These are phyloP conservation scores for Zaprionus tsacasi DNA, from an alignment of 1,140 invertebrate genomes.

Conservation along the genomic window DNA sequence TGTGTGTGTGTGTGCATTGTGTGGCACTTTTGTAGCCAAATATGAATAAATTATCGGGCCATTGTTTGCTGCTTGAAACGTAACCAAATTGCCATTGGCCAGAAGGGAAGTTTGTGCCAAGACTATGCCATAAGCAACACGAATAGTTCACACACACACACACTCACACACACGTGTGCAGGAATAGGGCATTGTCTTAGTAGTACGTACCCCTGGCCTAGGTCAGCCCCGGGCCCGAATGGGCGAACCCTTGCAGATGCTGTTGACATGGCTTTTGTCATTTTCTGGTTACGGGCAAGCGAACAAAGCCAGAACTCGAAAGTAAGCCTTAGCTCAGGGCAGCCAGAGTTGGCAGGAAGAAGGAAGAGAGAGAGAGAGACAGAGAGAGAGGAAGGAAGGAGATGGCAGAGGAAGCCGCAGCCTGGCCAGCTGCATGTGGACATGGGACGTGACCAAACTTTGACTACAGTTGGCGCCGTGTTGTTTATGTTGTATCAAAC, in stretches of 20 bases:
- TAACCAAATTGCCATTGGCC: slow-evolving; percentile 69
- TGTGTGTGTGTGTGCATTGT: slow-evolving; percentile 44
- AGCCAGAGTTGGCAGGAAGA: not conserved
- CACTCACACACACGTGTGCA: not conserved
- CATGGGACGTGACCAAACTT: slow-evolving; percentile 46
- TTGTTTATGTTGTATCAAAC: slow-evolving; percentile 68
- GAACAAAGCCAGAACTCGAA: slow-evolving; percentile 63
- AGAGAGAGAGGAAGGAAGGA: slow-evolving; percentile 1
- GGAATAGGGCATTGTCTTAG: slow-evolving; percentile 67
- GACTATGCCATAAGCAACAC: slow-evolving; percentile 71
- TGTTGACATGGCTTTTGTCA: slow-evolving; percentile 81
- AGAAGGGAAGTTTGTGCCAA: slow-evolving; percentile 50
- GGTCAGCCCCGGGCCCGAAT: slow-evolving; percentile 13
- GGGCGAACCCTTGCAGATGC: slow-evolving; percentile 66
- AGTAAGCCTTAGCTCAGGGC: slow-evolving; percentile 40
- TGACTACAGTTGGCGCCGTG: slow-evolving; percentile 55
- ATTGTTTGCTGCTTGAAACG: slow-evolving; percentile 75
- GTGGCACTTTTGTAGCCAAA: slow-evolving; percentile 61
- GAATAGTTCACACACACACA: slow-evolving; percentile 40
- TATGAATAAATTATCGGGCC: slow-evolving; percentile 79
- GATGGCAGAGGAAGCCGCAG: not conserved
- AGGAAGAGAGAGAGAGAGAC: not conserved
- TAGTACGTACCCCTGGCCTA: slow-evolving; percentile 10
- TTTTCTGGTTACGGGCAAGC: slow-evolving; percentile 78
- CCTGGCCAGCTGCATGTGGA: slow-evolving; percentile 29